These are phyloP conservation scores for Neolamprologus variostigma DNA, from an alignment of 2,113 vertebrate species.

Conservation along the genomic window DNA sequence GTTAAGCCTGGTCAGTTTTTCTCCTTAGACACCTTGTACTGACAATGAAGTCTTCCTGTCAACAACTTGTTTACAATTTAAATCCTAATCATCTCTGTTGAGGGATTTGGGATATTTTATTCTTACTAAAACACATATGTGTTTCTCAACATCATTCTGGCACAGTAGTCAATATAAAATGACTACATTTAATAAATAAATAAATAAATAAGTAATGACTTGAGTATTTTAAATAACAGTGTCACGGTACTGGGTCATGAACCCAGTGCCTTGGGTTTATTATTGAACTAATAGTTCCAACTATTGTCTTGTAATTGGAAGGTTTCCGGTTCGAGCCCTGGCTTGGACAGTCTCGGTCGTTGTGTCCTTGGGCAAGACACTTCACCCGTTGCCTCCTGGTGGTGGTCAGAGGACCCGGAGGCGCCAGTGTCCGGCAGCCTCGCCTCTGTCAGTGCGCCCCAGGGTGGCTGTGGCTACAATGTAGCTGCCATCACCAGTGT, in stretches of 20 bases:
- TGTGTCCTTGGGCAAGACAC: not conserved
- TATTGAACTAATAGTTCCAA: not conserved
- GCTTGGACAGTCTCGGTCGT: rapidly evolving
- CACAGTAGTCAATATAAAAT: not conserved
- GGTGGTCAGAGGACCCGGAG: rapidly evolving
- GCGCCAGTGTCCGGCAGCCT: not conserved
- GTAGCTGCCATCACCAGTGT: not conserved
- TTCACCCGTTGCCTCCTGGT: rapidly evolving
- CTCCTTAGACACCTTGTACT: rapidly evolving
- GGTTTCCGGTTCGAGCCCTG: rapidly evolving
- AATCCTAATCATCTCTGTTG: not conserved
- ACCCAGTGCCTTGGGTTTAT: not conserved
- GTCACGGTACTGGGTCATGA: not conserved
- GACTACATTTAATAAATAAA: not conserved
- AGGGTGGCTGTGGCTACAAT: not conserved
- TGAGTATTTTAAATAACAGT: not conserved
- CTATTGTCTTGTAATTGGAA: rapidly evolving
- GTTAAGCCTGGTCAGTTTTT: not conserved
- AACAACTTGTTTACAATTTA: not conserved
- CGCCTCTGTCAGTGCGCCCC: rapidly evolving
- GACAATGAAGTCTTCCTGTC: rapidly evolving
- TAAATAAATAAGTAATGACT: not conserved
- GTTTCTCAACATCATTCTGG: not conserved
- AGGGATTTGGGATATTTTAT: not conserved
- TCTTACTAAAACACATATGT: not conserved